Evolutionary conservation across 2,797 vertebrate species (phyloP).

Genomic region (Acanthiza pusilla): DNA sequence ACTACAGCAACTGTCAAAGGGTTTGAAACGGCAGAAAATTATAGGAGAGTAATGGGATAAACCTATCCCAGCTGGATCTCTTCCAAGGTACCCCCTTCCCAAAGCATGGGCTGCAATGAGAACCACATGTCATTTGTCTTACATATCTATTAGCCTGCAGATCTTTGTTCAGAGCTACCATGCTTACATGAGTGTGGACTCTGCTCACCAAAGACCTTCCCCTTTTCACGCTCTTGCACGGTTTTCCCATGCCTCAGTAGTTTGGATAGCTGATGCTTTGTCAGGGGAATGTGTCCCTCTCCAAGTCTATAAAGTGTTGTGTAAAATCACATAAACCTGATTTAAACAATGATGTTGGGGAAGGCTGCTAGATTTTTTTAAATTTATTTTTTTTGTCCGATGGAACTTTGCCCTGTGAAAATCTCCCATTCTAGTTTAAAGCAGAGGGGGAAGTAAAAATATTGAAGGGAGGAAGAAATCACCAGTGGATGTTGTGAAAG

Average conservation of each 20-base stretch:
- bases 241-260: not conserved
- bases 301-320: not conserved
- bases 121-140: constrained; percentile 64
- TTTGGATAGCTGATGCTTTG: constrained; percentile 29
- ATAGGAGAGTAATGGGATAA: constrained; percentile 64
- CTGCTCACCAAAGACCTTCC: not conserved
- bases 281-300: not conserved
- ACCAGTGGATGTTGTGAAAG: not conserved
- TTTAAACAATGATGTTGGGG: constrained; percentile 15
- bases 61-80: constrained; percentile 48
- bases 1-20: constrained; percentile 60
- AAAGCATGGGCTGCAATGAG: constrained; percentile 46
- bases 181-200: not conserved
- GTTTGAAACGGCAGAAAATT: constrained; percentile 59
- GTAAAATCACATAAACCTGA: constrained; percentile 16
- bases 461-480: not conserved
- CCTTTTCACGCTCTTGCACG: not conserved
- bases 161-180: constrained; percentile 59
- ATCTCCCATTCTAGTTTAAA: not conserved
- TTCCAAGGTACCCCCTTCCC: constrained; percentile 50
- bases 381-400: not conserved
- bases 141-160: constrained; percentile 58
- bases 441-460: not conserved
- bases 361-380: not conserved
- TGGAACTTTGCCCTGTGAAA: not conserved